Conservation (phyloP, 2,113 vertebrate genomes). For the Malurus melanocephalus region DNA sequence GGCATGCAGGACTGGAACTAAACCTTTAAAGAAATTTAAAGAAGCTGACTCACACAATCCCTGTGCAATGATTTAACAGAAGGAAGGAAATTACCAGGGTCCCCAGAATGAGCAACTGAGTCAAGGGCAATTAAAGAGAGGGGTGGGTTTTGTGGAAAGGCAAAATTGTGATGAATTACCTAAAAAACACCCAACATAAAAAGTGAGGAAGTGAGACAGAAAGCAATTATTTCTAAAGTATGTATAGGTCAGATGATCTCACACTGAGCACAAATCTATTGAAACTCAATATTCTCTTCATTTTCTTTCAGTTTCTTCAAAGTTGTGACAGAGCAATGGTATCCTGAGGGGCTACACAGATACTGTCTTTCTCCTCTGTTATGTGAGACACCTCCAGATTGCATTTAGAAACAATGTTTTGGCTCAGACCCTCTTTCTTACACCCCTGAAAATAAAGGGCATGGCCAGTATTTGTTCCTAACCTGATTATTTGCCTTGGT, state of each 20-base stretch:
- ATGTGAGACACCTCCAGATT: not conserved
- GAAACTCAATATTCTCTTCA: not conserved
- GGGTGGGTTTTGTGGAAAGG: not conserved
- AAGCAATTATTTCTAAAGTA: not conserved
- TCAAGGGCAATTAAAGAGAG: not conserved
- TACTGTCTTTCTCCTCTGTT: not conserved
- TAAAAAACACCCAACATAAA: no score
- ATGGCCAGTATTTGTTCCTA: not conserved
- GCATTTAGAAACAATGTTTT: not conserved
- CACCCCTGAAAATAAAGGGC: not conserved
- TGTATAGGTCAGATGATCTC: not conserved
- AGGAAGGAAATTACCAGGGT: not conserved
- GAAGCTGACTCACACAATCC: not conserved
- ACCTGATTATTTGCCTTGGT: not conserved
- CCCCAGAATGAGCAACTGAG: accelerated
- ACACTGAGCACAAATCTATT: not conserved
- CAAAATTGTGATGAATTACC: not conserved
- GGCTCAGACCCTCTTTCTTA: not conserved
- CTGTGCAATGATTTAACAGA: not conserved
- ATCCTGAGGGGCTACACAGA: not conserved
- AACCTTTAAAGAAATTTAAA: not conserved
- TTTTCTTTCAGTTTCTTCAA: not conserved
- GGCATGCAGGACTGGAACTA: not conserved
- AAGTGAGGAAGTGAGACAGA: not conserved
- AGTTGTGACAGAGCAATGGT: not conserved